phyloP scores from a whole-genome alignment of 1,140 invertebrate species.

The Eubasilissa regina region DNA sequence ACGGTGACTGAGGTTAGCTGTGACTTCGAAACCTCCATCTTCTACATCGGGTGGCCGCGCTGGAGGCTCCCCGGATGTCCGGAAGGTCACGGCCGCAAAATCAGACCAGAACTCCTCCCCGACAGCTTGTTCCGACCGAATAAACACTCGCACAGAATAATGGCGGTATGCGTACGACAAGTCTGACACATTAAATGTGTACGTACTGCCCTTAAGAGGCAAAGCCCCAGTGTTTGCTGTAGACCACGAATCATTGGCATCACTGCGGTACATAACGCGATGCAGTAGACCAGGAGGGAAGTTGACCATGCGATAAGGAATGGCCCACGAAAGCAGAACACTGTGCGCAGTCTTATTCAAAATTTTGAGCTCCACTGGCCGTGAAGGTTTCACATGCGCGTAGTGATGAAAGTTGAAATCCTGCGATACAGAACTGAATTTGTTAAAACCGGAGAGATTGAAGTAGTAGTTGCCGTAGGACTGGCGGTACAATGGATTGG shows the following conservation, averaged over 20 bases:
- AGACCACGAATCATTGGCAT: constrained; percentile 73
- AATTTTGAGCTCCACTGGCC: constrained; percentile 73
- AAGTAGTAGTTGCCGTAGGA: constrained; percentile 74
- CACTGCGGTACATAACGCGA: constrained; percentile 77
- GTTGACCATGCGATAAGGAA: constrained; percentile 73
- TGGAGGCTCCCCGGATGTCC: constrained; percentile 76
- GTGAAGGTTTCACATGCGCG: constrained; percentile 75
- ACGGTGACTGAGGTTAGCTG: constrained; percentile 69
- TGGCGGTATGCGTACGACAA: constrained; percentile 77
- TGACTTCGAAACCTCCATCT: constrained; percentile 78
- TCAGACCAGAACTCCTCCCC: constrained; percentile 77
- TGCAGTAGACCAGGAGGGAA: constrained; percentile 76
- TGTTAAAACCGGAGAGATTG: constrained; percentile 71
- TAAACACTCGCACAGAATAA: constrained; percentile 80
- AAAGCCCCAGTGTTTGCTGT: background rate
- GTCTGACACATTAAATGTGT: constrained; percentile 72
- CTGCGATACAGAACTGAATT: constrained; percentile 69
- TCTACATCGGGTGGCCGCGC: constrained; percentile 75
- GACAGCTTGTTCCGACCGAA: constrained; percentile 72
- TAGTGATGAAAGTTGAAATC: constrained; percentile 76
- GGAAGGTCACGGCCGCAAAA: constrained; percentile 72
- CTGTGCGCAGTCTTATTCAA: constrained; percentile 74
- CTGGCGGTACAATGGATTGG: constrained; percentile 76
- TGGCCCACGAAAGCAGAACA: constrained; percentile 74
- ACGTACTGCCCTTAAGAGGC: constrained; percentile 59